Percentiles rank a stretch among this genome's conserved stretches.
phyloP scores from a whole-genome alignment of 2,888 invertebrate species.

The Lycia hirtaria region DNA sequence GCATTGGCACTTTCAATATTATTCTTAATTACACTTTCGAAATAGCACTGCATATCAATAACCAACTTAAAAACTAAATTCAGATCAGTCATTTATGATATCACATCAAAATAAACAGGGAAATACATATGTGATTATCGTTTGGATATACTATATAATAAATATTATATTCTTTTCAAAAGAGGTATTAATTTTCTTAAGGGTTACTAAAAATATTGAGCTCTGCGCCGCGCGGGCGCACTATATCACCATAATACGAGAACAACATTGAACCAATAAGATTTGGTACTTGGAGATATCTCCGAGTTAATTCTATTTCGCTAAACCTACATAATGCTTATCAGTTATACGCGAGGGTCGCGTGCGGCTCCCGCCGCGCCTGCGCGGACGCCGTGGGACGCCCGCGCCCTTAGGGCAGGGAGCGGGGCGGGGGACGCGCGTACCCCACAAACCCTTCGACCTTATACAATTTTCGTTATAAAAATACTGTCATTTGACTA shows the following conservation, averaged over 20 bases:
- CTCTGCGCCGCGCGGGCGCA: slow-evolving; percentile 81
- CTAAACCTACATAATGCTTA: slow-evolving; percentile 87
- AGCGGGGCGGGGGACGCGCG: slow-evolving; percentile 33
- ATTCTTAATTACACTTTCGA: slow-evolving; percentile 84
- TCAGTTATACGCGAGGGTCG: slow-evolving; percentile 73
- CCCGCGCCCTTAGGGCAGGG: slow-evolving; percentile 57
- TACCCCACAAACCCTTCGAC: slow-evolving; percentile 75
- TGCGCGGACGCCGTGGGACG: slow-evolving; percentile 26
- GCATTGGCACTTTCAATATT: slow-evolving; percentile 87
- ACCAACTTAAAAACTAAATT: slow-evolving; percentile 87
- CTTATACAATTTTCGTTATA: slow-evolving; percentile 84
- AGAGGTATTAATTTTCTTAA: slow-evolving; percentile 86
- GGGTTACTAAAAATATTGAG: slow-evolving; percentile 86
- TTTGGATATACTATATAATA: slow-evolving; percentile 81
- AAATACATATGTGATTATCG: slow-evolving; percentile 84
- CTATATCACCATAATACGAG: slow-evolving; percentile 84
- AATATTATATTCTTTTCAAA: slow-evolving; percentile 83
- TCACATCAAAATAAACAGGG: slow-evolving; percentile 87
- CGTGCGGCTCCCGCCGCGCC: slow-evolving; percentile 40
- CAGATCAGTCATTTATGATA: slow-evolving; percentile 87
- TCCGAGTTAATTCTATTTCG: slow-evolving; percentile 82
- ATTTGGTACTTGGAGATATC: slow-evolving; percentile 82
- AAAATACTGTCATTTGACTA: slow-evolving; percentile 87
- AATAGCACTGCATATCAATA: slow-evolving; percentile 85
- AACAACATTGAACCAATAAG: slow-evolving; percentile 84